A percentile compares a stretch with the other conserved stretches of the same genome.
Conservation (phyloP, 2,888 invertebrate species). For the Ochropleura plecta region DNA sequence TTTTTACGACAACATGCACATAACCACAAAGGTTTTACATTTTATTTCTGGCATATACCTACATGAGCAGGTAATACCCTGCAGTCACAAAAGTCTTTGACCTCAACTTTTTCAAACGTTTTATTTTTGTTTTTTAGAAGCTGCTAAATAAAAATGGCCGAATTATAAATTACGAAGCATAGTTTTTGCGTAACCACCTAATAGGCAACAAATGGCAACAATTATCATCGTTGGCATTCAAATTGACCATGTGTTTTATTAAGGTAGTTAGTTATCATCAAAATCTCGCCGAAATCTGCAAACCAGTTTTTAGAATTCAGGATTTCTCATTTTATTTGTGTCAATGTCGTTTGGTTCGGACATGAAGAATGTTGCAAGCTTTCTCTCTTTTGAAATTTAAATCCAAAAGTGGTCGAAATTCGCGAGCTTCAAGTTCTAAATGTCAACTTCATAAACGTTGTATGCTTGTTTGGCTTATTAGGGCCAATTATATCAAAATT, state of each 20-base stretch:
- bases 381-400: slow-evolving; percentile 48
- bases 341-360: slow-evolving; percentile 23
- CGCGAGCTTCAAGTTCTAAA: slow-evolving; percentile 8
- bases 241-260: slow-evolving; percentile 37
- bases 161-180: slow-evolving; percentile 26
- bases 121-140: slow-evolving; percentile 16
- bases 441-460: neutral
- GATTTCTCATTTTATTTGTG: slow-evolving; percentile 43
- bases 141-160: slow-evolving; percentile 10
- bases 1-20: neutral
- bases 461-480: neutral
- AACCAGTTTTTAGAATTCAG: slow-evolving; percentile 45
- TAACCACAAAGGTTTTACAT: neutral
- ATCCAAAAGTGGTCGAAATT: slow-evolving; percentile 21
- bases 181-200: slow-evolving; percentile 34
- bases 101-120: slow-evolving; percentile 4
- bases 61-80: slow-evolving; percentile 6
- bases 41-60: neutral
- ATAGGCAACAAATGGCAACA: slow-evolving; percentile 34
- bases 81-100: slow-evolving; percentile 36
- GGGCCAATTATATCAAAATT: neutral
- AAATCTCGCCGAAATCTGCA: slow-evolving; percentile 16
- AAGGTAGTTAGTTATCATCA: slow-evolving; percentile 18
- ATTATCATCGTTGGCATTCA: slow-evolving; percentile 45
- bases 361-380: slow-evolving; percentile 34